Base-by-base conservation (phyloP, 2,888 invertebrate genomes). In the Ryuthela nishihirai region DNA sequence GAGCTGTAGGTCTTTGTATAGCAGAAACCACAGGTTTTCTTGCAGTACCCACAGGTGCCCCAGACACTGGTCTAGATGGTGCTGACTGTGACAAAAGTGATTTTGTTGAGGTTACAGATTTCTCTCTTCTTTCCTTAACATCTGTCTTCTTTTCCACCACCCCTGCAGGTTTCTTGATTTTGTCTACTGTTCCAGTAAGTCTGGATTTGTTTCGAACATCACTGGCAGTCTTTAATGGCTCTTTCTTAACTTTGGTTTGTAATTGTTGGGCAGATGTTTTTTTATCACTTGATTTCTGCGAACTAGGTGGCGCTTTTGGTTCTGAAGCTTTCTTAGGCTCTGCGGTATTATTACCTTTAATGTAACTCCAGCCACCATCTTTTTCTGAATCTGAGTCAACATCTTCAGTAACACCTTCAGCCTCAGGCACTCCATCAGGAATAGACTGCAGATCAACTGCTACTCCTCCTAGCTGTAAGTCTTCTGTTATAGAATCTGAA, bases 351-450 rank as follows among this genome's bases (percentile, higher is more conserved):
- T 52, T 49, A 17, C 55, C 61, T 44, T 61, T 53, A 45, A 61
- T 55, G 18, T 61, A 61, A 43, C 55, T 61, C 62, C 62, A 62
- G 6, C 58, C 62, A 26, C 58, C 58, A 49, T 62, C 62, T 45
- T 62, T 62, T 25, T 62, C 62, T 36, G 58, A 62, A 54, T 54
- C 62, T 2, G 62, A 62, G 36, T 62, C 62, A 40, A 55, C 35
- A 54, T 62, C 62, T 36, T 63, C 63, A 15, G 59, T 63, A 18
- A 63, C 63, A 29, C 63, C 63, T 45, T 63, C 63, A 34, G 63
- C 63, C 39, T 63, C 63, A 23, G 63, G 63, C 18, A 63, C 52
- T n/a, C 59, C 59, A 26, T 43, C 63, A 18, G 63, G 63, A 17
- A 63, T 24, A 9, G 52, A 36, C 15, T 50, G 48, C 3, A 60